Percentiles rank a stretch among this genome's conserved stretches.
Conservation (phyloP, 2,113 vertebrate genomes). For the Myiagra hebetior region DNA sequence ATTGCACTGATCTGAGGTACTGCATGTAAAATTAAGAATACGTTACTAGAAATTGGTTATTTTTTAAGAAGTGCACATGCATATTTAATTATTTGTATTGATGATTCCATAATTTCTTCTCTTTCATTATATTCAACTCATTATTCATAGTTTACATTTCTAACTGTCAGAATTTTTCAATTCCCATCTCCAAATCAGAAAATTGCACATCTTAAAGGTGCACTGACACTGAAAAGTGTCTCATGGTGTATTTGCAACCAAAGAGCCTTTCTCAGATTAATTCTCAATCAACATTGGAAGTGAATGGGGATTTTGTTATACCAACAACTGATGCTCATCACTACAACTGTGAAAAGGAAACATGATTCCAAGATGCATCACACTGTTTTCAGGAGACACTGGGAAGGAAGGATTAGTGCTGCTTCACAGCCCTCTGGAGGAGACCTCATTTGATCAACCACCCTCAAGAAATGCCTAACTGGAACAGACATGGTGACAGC, state of each 20-base stretch:
- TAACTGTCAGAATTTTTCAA: not conserved
- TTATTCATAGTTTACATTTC: not conserved
- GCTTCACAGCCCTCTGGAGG: not conserved
- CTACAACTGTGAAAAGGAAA: not conserved
- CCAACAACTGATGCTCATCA: not conserved
- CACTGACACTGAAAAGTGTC: not conserved
- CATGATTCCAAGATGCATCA: not conserved
- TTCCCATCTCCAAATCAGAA: not conserved
- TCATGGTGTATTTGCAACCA: fast-evolving
- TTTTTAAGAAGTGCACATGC: not conserved
- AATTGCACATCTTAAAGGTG: not conserved
- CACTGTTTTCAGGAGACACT: not conserved
- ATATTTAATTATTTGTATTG: not conserved
- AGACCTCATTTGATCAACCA: not conserved
- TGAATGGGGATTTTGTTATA: fast-evolving
- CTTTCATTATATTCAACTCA: not conserved
- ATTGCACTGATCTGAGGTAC: not conserved
- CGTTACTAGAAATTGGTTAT: not conserved
- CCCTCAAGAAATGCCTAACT: not conserved
- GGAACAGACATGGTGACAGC: not conserved
- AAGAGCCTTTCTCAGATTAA: not conserved
- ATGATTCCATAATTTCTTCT: not conserved
- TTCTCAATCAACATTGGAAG: not conserved
- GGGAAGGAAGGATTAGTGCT: not conserved
- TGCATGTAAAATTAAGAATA: not conserved